A percentile compares a stretch with the other conserved stretches of the same genome.
Evolutionary conservation across 2,888 invertebrate species (phyloP).

Genomic region (Drosophila mimica): DNA sequence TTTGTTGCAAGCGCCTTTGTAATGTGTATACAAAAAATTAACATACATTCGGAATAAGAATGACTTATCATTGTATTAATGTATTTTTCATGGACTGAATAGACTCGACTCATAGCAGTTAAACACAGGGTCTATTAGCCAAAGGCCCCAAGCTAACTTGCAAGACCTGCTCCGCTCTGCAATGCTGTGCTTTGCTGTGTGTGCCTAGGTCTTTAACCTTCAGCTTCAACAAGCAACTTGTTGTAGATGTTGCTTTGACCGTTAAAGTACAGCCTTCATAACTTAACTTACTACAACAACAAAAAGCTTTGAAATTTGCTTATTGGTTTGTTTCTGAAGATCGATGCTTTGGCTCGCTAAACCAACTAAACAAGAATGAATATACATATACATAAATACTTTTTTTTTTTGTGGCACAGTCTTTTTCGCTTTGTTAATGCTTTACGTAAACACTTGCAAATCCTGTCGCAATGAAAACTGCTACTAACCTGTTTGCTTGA

Average conservation of each 20-base stretch:
- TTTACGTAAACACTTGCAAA: conserved; percentile 59
- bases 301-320: not conserved
- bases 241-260: conserved; percentile 37
- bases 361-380: conserved; percentile 4
- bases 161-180: conserved; percentile 8
- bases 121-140: conserved; percentile 26
- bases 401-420: not conserved
- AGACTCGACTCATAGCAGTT: conserved; percentile 4
- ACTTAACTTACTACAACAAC: not conserved
- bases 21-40: not conserved
- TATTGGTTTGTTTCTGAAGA: conserved; percentile 15
- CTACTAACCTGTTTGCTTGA: conserved; percentile 55
- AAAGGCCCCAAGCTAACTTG: conserved; percentile 28
- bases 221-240: conserved; percentile 17
- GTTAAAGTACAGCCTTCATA: conserved; percentile 61
- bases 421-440: conserved; percentile 6
- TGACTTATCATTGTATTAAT: conserved; percentile 17
- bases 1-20: not conserved
- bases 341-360: conserved; percentile 4
- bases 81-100: conserved; percentile 5
- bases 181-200: conserved; percentile 9
- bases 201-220: conserved; percentile 44
- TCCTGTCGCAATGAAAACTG: conserved; percentile 38
- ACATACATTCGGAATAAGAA: conserved; percentile 7
- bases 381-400: not conserved